phyloP scores from a whole-genome alignment of 37 sponge, comb jelly and placozoan species.

The Halichondria panicea region DNA sequence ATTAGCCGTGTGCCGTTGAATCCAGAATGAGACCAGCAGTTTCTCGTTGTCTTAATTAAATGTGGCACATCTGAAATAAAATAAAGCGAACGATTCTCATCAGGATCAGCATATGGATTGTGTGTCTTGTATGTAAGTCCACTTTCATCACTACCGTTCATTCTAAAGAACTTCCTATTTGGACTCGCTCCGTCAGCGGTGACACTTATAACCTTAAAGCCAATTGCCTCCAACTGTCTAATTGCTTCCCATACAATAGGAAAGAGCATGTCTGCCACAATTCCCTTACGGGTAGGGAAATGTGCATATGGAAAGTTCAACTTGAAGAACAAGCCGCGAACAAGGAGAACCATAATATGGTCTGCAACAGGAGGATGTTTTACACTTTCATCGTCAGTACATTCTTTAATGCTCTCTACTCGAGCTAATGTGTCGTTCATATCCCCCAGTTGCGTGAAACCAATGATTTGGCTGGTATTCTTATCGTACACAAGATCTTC shows the following conservation, averaged over 20 bases:
- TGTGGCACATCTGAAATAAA: too few species aligned
- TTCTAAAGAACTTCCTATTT: conserved; percentile 27
- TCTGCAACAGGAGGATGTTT: background rate
- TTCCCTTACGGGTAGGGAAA: conserved; percentile 18
- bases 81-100: too few species aligned
- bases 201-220: conserved; percentile 35
- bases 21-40: too few species aligned
- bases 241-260: conserved; percentile 47
- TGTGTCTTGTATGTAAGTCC: conserved; percentile 7
- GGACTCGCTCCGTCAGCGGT: conserved; percentile 46
- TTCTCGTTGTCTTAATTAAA: too few species aligned
- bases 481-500: conserved; percentile 42
- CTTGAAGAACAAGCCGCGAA: conserved; percentile 22
- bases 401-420: conserved; percentile 8
- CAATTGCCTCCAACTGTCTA: conserved; percentile 8
- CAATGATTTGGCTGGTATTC: conserved; percentile 10
- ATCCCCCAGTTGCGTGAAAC: conserved; percentile 35
- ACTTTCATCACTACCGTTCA: background rate
- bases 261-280: conserved; percentile 23
- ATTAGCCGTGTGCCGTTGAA: too few species aligned
- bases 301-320: conserved; percentile 48
- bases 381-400: too few species aligned
- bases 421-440: conserved; percentile 11
- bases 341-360: conserved; percentile 38
- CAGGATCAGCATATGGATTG: conserved; percentile 21